Evolutionary conservation across 2,888 invertebrate species (phyloP).

Genomic region (Philereme transversata): DNA sequence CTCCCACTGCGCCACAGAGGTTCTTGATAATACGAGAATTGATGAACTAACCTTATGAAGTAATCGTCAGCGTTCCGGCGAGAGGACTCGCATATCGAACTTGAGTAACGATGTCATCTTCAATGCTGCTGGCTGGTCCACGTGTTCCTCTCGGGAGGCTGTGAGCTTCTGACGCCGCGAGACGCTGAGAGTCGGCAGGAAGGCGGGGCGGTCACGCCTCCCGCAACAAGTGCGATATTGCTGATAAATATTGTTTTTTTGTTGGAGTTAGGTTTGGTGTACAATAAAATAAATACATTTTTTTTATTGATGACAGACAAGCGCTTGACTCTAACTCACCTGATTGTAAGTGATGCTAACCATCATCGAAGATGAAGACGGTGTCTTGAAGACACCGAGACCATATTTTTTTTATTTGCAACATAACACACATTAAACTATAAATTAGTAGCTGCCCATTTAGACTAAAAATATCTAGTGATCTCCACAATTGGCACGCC

Average conservation of each 20-base stretch:
- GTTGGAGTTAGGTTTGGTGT: constrained; percentile 21
- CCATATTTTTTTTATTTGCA: too few species aligned
- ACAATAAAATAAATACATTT: constrained; percentile 4
- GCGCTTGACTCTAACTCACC: too few species aligned
- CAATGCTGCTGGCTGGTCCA: background rate
- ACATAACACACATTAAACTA: too few species aligned
- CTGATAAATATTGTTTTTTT: constrained; percentile 9
- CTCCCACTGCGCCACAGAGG: too few species aligned
- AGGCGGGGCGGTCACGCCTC: constrained; percentile 58
- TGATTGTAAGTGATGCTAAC: too few species aligned
- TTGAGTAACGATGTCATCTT: constrained; percentile 65
- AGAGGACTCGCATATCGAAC: constrained; percentile 77
- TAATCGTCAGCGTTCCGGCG: constrained; percentile 83
- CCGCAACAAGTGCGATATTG: constrained; percentile 67
- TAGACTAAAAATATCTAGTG: too few species aligned
- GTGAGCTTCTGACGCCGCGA: constrained; percentile 3
- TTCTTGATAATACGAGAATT: background rate
- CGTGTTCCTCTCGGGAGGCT: constrained; percentile 11
- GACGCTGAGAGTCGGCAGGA: constrained; percentile 1
- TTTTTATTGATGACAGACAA: too few species aligned
- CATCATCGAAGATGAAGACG: too few species aligned
- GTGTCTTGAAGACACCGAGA: too few species aligned
- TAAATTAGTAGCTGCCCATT: too few species aligned
- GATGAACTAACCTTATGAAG: constrained; percentile 69
- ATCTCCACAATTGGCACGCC: too few species aligned